Conservation (phyloP, 2,113 vertebrate genomes). For the Anoura caudifer region DNA sequence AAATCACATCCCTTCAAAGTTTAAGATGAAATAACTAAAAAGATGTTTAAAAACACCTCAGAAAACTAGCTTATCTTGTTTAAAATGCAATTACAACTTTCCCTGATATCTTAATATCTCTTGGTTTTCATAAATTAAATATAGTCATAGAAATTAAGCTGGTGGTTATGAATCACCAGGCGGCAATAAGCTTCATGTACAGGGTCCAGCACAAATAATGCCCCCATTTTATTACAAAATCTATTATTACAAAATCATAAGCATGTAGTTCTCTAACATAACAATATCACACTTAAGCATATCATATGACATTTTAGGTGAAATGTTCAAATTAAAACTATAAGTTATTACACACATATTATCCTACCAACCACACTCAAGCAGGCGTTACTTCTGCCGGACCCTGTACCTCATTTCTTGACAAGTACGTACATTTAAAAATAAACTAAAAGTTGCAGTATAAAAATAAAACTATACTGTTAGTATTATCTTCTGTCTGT, state of each 20-base stretch:
- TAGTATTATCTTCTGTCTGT: constrained; percentile 56
- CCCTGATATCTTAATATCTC: constrained; percentile 69
- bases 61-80: constrained; percentile 59
- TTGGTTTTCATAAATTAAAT: constrained; percentile 77
- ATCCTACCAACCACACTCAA: too few relatives aligned
- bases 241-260: too few relatives aligned
- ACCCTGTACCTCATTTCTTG: constrained; percentile 18
- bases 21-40: background rate
- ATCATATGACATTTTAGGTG: too few relatives aligned
- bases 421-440: constrained; percentile 72
- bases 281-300: too few relatives aligned
- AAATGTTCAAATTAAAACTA: too few relatives aligned
- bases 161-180: constrained; percentile 64
- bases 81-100: constrained; percentile 58
- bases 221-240: too few relatives aligned
- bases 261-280: too few relatives aligned
- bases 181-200: constrained; percentile 42
- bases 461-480: constrained; percentile 78
- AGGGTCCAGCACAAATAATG: too few relatives aligned
- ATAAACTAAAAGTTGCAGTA: constrained; percentile 75
- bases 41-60: constrained; percentile 38
- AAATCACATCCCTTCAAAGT: background rate
- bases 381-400: too few relatives aligned
- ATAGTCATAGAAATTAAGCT: constrained; percentile 77
- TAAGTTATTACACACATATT: too few relatives aligned